Percentiles rank a stretch among this genome's conserved stretches.
These are phyloP conservation scores for Aurelia aurita complex sp. Pacific DNA, from an alignment of 30 jellyfish, hydroid and myxozoan genomes.

Conservation along the genomic window DNA sequence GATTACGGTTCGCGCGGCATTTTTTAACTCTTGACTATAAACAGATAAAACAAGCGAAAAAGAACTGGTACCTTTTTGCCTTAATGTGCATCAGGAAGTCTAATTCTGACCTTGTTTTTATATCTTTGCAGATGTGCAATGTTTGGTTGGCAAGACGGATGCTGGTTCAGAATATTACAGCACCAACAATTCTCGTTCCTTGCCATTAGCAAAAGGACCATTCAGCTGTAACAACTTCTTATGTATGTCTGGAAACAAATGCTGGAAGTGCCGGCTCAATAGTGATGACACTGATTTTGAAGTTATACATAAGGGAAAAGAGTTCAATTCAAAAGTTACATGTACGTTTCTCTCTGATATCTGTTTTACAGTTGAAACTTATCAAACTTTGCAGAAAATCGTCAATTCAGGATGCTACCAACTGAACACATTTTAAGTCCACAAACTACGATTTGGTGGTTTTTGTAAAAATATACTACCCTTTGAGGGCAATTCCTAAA, in stretches of 20 bases:
- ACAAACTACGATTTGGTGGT: too few relatives aligned
- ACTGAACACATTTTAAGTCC: too few relatives aligned
- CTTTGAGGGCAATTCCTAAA: too few relatives aligned
- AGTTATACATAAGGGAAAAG: constrained; percentile 19
- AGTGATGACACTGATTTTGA: neutral
- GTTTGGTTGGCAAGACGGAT: constrained; percentile 34
- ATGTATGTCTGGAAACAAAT: constrained; percentile 29
- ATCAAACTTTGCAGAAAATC: too few relatives aligned
- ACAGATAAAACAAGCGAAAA: too few relatives aligned
- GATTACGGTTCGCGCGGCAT: too few relatives aligned
- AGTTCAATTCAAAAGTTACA: constrained; percentile 20
- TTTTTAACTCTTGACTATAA: too few relatives aligned
- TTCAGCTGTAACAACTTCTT: constrained; percentile 32
- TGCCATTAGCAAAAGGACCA: constrained; percentile 36
- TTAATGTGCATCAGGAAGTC: too few relatives aligned
- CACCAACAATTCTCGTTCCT: constrained; percentile 11
- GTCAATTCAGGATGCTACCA: too few relatives aligned
- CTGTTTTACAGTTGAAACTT: too few relatives aligned
- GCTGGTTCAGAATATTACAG: constrained; percentile 29
- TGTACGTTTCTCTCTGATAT: constrained; percentile 10
- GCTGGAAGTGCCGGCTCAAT: constrained; percentile 48
- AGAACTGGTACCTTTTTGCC: too few relatives aligned
- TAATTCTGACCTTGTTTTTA: neutral
- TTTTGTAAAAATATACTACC: too few relatives aligned
- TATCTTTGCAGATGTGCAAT: constrained; percentile 28